Base-by-base conservation (phyloP, 2,888 invertebrate species). In the Drosophila formosana region DNA sequence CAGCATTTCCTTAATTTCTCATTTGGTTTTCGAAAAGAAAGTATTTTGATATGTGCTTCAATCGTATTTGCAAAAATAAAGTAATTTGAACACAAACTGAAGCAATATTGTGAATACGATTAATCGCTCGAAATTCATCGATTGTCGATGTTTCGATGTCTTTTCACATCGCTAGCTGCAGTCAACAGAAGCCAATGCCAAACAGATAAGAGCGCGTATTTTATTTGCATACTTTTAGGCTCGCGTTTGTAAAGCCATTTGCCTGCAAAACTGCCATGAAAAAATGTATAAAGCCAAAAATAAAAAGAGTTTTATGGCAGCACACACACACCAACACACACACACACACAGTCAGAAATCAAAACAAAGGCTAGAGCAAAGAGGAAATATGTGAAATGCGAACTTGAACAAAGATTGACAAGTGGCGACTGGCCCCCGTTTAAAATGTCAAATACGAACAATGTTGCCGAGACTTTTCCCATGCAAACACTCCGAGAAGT, bases 171-270 rank as follows among this genome's bases (percentile, higher is more conserved):
- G 2, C 18, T 18, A 18, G 62, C 51, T 47, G 51, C 61, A 64
- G 67, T 67, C 76, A 74, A 75, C 87, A 83, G 75, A 83, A 83
- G 83, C 83, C 83, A 77, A 86, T 79, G 83, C 84, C 83, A 86
- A 86, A 81, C 87, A 86, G 83, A 84, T 86, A 84, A 86, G 81
- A 77, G 81, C 83, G 84, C 81, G 84, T 80, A 84, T 85, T 85
- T 84, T 86, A 82, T 88, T 85, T 88, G 88, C 85, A 86, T 86
- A 85, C 85, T 86, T 86, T 88, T 85, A 86, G 85, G 88, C 85
- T 8, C 55, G 58, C 76, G 68, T 77, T 84, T 81, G 79, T 67
- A 84, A 86, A 83, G 66, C 83, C 84, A 84, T 84, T 87, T 86
- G 81, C 80, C 75, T 77, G 69, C 73, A 77, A 57, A 78, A 77